Evolutionary conservation across 2,797 vertebrate species (phyloP).

Genomic region (Nyctibius grandis): DNA sequence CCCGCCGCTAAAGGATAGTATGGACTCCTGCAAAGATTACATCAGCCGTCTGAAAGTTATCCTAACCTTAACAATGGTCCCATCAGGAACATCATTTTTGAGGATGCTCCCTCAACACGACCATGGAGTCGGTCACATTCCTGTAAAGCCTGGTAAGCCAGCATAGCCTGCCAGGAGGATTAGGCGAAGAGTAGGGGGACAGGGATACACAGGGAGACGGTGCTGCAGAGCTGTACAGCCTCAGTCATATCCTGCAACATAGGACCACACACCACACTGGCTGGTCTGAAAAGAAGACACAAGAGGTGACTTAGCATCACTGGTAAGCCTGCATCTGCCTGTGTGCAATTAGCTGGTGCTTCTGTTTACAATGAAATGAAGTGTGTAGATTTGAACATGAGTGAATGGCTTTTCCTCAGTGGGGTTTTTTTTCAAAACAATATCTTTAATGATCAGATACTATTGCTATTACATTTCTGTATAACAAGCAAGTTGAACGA

Average conservation of each 20-base stretch:
- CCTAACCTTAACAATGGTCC: background rate
- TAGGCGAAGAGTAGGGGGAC: fast-evolving
- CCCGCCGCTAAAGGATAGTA: background rate
- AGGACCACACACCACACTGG: background rate
- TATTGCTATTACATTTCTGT: background rate
- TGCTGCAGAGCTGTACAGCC: background rate
- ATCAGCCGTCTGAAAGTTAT: background rate
- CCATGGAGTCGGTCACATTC: background rate
- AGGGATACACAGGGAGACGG: background rate
- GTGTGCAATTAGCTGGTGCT: background rate
- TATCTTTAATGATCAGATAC: background rate
- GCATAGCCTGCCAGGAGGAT: background rate
- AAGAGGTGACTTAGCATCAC: background rate
- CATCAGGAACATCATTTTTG: background rate
- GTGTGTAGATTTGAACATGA: background rate
- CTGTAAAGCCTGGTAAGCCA: background rate
- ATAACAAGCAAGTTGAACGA: background rate
- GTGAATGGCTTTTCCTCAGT: background rate
- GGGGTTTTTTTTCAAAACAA: background rate
- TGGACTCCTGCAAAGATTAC: background rate
- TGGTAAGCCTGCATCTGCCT: background rate
- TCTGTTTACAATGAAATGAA: background rate
- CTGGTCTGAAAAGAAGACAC: background rate
- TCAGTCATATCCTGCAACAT: background rate
- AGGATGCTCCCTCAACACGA: background rate